phyloP scores from a whole-genome alignment of 2,888 invertebrate genomes.

The Stenotaenia linearis region DNA sequence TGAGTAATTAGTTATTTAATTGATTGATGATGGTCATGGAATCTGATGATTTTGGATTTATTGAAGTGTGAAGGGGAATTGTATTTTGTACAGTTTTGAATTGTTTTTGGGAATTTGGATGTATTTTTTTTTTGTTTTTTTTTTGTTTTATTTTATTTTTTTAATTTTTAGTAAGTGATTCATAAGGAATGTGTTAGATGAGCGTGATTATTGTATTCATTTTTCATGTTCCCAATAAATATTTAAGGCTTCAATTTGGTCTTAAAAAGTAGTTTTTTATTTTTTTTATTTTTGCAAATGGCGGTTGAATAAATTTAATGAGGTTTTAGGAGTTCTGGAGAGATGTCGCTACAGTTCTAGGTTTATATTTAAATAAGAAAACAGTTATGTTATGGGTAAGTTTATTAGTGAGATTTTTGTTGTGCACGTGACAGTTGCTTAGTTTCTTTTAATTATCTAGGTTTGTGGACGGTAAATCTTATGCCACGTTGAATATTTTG shows the following conservation, averaged over 20 bases:
- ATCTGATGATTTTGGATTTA: background rate
- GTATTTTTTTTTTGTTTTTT: background rate
- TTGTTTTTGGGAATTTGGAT: background rate
- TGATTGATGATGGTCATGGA: background rate
- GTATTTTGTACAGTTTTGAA: background rate
- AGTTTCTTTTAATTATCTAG: no score
- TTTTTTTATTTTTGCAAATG: background rate
- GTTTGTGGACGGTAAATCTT: no score
- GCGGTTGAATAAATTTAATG: no score
- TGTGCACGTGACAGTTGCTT: no score
- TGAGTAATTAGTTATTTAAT: no score
- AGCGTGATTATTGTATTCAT: background rate
- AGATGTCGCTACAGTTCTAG: no score
- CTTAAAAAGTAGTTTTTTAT: background rate
- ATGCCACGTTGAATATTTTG: no score
- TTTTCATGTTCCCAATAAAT: background rate
- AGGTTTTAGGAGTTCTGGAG: no score
- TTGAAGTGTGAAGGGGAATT: background rate
- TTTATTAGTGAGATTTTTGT: no score
- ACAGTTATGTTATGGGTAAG: no score
- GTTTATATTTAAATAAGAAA: no score
- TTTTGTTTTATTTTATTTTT: background rate
- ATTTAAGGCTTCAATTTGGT: background rate
- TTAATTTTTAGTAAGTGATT: background rate
- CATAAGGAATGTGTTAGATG: background rate